A percentile compares a stretch with the other conserved stretches of the same genome.
These are phyloP conservation scores for Struthio camelus DNA, from an alignment of 2,113 vertebrate species.

Conservation along the genomic window DNA sequence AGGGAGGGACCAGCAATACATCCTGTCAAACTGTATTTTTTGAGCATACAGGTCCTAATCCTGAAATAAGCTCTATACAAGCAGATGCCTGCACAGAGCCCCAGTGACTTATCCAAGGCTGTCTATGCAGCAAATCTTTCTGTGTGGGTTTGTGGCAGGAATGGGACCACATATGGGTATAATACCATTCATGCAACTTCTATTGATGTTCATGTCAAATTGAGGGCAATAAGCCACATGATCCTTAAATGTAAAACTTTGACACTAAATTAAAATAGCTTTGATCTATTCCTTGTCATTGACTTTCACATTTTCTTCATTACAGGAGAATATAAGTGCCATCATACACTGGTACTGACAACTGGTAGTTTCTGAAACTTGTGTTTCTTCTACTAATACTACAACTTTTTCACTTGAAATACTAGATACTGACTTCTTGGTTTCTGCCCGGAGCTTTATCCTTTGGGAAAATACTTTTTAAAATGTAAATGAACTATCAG, in stretches of 20 bases:
- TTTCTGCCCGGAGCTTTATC: neutral
- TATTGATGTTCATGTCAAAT: neutral
- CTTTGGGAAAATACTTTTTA: neutral
- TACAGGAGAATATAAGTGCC: neutral
- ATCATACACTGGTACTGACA: neutral
- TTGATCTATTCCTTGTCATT: neutral
- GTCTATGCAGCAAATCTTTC: neutral
- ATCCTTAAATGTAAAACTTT: neutral
- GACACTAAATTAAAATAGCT: neutral
- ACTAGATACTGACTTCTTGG: neutral
- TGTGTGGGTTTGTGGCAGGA: neutral
- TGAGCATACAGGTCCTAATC: neutral
- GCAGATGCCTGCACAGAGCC: neutral
- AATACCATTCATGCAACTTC: neutral
- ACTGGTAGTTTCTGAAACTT: neutral
- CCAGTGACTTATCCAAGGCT: neutral
- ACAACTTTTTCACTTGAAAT: neutral
- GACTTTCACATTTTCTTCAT: neutral
- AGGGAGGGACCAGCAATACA: neutral
- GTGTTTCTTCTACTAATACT: neutral
- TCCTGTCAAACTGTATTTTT: rapidly evolving
- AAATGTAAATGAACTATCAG: neutral
- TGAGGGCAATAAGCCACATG: neutral
- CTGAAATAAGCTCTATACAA: neutral
- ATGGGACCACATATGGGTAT: too few relatives aligned